Evolutionary conservation across 1,140 invertebrate species (phyloP).

Genomic region (Subanguina moxae): DNA sequence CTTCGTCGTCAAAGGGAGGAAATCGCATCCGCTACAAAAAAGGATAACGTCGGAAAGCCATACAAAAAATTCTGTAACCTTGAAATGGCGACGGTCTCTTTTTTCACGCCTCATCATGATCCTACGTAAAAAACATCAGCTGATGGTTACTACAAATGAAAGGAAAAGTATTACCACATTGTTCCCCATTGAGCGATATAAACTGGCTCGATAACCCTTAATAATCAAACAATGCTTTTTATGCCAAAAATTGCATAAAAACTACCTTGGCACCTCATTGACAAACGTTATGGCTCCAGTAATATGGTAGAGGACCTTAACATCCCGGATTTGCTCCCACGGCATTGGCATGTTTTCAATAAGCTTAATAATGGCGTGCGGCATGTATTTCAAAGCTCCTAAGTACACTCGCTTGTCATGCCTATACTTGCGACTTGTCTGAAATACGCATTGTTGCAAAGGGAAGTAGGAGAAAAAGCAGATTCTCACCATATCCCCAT

Average conservation of each 20-base stretch:
- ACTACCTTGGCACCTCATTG: slow-evolving; percentile 86
- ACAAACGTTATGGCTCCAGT: slow-evolving; percentile 96
- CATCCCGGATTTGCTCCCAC: slow-evolving; percentile 98
- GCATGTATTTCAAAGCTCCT: slow-evolving; percentile 97
- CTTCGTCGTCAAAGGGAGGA: slow-evolving; percentile 99
- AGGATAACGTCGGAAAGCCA: slow-evolving; percentile 1
- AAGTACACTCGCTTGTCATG: slow-evolving; percentile 98
- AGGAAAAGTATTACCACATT: no score
- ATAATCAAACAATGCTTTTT: no score
- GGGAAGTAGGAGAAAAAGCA: no score
- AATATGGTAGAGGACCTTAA: slow-evolving; percentile 72
- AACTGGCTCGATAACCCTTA: slow-evolving; percentile 90
- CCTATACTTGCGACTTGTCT: slow-evolving; percentile 88
- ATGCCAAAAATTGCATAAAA: no score
- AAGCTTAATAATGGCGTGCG: slow-evolving; percentile 96
- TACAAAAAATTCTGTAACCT: slow-evolving; percentile 24
- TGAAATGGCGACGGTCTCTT: slow-evolving; percentile 91
- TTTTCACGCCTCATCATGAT: slow-evolving; percentile 99
- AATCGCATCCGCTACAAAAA: slow-evolving; percentile 88
- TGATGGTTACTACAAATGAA: no score
- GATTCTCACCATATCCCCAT: slow-evolving; percentile 84
- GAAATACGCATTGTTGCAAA: no score
- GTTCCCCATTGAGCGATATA: slow-evolving; percentile 99
- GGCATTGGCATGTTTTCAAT: slow-evolving; percentile 99
- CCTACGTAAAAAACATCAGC: no score